These are phyloP conservation scores for Leptestheria dahalacensis DNA, from an alignment of 1,140 invertebrate species.

Conservation along the genomic window DNA sequence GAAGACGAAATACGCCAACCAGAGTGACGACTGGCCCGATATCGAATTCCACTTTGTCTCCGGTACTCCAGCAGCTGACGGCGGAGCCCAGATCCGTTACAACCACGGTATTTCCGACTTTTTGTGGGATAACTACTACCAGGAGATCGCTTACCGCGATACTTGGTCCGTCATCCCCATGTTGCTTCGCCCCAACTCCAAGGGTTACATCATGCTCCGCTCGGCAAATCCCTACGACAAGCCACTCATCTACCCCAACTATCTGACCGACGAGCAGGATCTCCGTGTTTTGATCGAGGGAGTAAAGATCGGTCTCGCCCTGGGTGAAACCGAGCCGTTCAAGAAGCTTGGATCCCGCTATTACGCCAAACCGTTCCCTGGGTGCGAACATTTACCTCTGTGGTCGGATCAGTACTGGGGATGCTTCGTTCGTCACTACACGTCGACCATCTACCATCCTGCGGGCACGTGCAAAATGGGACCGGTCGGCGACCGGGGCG, in stretches of 20 bases:
- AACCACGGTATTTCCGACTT: conserved; percentile 47
- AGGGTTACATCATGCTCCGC: conserved; percentile 58
- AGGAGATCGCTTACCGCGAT: conserved; percentile 55
- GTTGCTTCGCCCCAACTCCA: conserved; percentile 52
- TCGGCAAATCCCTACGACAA: conserved; percentile 74
- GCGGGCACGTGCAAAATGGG: conserved; percentile 89
- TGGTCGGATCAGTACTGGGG: conserved; percentile 63
- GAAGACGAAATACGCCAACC: conserved; percentile 75
- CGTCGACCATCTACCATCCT: conserved; percentile 70
- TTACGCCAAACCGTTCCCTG: conserved; percentile 41
- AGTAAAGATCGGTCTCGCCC: conserved; percentile 55
- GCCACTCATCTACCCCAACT: conserved; percentile 85
- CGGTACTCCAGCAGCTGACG: conserved; percentile 73
- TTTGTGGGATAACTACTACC: conserved; percentile 22
- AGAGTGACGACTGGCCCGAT: conserved; percentile 69
- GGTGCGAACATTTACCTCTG: conserved; percentile 43
- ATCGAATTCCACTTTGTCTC: conserved; percentile 88
- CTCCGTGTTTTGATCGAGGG: conserved; percentile 65
- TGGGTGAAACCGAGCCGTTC: conserved; percentile 46
- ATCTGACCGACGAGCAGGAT: conserved; percentile 63
- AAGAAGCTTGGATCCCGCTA: conserved; percentile 17
- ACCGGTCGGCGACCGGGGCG: conserved; percentile 58
- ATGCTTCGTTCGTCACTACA: conserved; percentile 65
- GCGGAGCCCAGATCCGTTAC: conserved; percentile 62
- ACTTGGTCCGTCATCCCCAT: conserved; percentile 74